These are phyloP conservation scores for Eretmocerus hayati DNA, from an alignment of 2,888 invertebrate genomes.

Conservation along the genomic window DNA sequence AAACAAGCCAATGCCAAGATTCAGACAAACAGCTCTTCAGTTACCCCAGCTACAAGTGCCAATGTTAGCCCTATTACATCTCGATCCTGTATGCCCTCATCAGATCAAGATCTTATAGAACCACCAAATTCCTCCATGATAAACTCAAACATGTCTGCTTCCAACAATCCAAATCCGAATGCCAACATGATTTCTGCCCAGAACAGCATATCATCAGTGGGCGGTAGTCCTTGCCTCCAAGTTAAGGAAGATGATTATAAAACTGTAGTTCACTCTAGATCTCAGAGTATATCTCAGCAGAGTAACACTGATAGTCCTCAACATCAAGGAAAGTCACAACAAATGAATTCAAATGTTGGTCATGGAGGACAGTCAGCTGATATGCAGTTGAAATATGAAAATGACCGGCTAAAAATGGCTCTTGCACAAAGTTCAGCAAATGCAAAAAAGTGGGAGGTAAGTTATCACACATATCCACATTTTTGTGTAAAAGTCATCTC, in stretches of 20 bases:
- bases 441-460: conserved; percentile 92
- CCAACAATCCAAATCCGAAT: conserved; percentile 44
- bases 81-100: conserved; percentile 52
- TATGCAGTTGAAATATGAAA: conserved; percentile 93
- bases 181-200: conserved; percentile 44
- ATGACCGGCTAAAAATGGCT: conserved; percentile 90
- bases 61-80: conserved; percentile 80
- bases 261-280: conserved; percentile 42
- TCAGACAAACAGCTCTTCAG: conserved; percentile 56
- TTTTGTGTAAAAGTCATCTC: too few species aligned
- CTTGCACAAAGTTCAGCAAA: conserved; percentile 95
- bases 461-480: too few species aligned
- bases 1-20: conserved; percentile 63
- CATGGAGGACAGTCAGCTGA: conserved; percentile 52
- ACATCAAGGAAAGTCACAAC: conserved; percentile 49
- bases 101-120: conserved; percentile 49
- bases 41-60: conserved; percentile 79
- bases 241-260: conserved; percentile 43
- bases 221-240: conserved; percentile 42
- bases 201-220: conserved; percentile 43
- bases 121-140: conserved; percentile 52
- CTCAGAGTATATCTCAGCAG: conserved; percentile 43
- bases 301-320: conserved; percentile 57
- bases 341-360: conserved; percentile 25
- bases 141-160: conserved; percentile 43